Percentiles rank a stretch among this genome's conserved stretches.
Conservation (phyloP, 2,113 vertebrate species). For the Isurus oxyrinchus region DNA sequence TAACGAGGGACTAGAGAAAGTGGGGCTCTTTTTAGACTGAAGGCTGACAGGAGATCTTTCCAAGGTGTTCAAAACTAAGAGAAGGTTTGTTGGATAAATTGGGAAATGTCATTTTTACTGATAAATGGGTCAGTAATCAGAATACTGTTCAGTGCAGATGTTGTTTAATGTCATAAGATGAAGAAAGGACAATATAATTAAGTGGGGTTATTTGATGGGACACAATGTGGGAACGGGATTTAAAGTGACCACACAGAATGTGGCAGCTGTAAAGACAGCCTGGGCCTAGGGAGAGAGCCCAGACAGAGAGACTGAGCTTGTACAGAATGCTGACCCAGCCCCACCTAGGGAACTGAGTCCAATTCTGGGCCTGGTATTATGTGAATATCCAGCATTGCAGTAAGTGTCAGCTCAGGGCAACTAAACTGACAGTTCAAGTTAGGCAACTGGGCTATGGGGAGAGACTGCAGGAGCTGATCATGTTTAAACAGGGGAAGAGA, state of each 20-base stretch:
- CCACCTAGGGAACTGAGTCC: too few relatives aligned
- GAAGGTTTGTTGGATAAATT: not conserved
- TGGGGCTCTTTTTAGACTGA: not conserved
- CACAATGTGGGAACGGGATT: too few relatives aligned
- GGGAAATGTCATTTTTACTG: not conserved
- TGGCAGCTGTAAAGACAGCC: too few relatives aligned
- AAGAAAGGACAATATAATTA: too few relatives aligned
- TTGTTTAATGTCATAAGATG: too few relatives aligned
- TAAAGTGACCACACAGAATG: too few relatives aligned
- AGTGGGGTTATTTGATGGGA: too few relatives aligned
- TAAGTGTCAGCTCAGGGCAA: not conserved
- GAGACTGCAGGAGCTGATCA: not conserved
- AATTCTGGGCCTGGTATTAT: too few relatives aligned
- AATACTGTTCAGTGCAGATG: not conserved
- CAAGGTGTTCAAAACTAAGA: not conserved
- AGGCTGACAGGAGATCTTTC: too few relatives aligned
- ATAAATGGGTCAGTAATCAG: not conserved
- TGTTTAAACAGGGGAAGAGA: not conserved
- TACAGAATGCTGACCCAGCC: too few relatives aligned
- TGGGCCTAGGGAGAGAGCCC: too few relatives aligned
- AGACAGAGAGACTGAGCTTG: too few relatives aligned
- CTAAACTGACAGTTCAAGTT: not conserved
- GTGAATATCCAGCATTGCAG: not conserved
- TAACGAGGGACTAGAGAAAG: not conserved
- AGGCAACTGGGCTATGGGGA: not conserved